Base-by-base conservation (phyloP, 2,113 vertebrate species). In the Gavia stellata region DNA sequence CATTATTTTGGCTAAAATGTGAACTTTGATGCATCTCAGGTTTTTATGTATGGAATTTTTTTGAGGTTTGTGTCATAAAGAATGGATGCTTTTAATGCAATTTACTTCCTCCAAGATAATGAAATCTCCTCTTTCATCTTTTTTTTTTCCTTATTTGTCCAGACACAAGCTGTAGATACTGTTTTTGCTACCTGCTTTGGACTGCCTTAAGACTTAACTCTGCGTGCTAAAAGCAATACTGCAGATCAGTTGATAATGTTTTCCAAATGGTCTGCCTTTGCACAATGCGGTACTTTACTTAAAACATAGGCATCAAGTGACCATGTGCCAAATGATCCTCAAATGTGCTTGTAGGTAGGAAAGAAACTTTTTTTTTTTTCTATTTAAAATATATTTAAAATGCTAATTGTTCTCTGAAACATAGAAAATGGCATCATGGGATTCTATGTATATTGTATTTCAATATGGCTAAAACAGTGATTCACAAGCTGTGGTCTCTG, bases 141-240 rank as follows among this genome's bases (percentile, higher is more conserved):
- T 20, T 52, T 59, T 44, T 36, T 42, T 20, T 12, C 3, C 13
- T 70, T 88, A 56, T 86, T 91, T 95, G n/a, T 81, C 61, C 50
- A 88, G 75, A 84, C 78, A 88, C 38, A 77, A 84, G 36, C 85
- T 92, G 74, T 95, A 92, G 73, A 50, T 92, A 66, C 23, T 84
- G 16, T 19, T 88, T 86, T 94, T 70, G 84, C 72, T 74, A 59
- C 86, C 1, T 93, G 81, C 58, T 90, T 93, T 92, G 96, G 73
- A 34, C 67, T 86, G 95, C 96, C 97, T 97, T 97, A 97, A 88
- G 47, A 74, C 58, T 55, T 77, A 84, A 65, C 34, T 24, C 25
- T 44, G 56, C 11, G 4, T 42, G 55, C 26, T 72, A 25, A 33
- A 79, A 93, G 89, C 84, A 67, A 94, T 67, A 36, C 52, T 87